A percentile compares a stretch with the other conserved stretches of the same genome.
Conservation (phyloP, 2,797 vertebrate genomes). For the Staurois parvus region DNA sequence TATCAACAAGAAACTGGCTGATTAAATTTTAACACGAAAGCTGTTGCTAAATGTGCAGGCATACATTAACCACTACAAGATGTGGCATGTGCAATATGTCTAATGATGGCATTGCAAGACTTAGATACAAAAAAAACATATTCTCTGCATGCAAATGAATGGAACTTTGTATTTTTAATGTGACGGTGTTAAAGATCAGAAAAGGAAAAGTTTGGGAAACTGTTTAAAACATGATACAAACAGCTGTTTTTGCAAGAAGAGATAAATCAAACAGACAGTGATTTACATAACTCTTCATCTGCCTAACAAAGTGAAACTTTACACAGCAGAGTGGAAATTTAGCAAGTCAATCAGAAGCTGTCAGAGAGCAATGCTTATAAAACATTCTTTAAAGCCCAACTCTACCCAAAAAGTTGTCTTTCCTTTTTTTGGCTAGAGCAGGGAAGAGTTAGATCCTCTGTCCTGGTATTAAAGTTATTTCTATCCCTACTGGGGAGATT, state of each 20-base stretch:
- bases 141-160: conserved; percentile 51
- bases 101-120: conserved; percentile 52
- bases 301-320: conserved; percentile 11
- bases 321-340: not conserved
- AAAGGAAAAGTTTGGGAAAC: conserved; percentile 31
- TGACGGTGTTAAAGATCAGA: conserved; percentile 47
- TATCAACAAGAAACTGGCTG: conserved; percentile 54
- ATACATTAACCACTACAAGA: conserved; percentile 49
- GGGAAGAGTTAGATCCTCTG: not conserved
- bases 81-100: conserved; percentile 43
- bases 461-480: not conserved
- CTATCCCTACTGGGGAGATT: not conserved
- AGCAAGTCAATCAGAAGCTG: not conserved
- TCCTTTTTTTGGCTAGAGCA: not conserved
- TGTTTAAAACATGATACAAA: conserved; percentile 42
- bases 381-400: not conserved
- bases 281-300: conserved; percentile 45
- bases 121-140: conserved; percentile 42
- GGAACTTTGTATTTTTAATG: conserved; percentile 48
- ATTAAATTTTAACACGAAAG: conserved; percentile 60
- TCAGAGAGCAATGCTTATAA: not conserved
- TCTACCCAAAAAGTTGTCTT: not conserved
- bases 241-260: conserved; percentile 47
- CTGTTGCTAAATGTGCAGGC: conserved; percentile 46
- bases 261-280: conserved; percentile 21